Evolutionary conservation across 2,113 vertebrate genomes (phyloP), one percentile per base, ranked within the genome.

Genomic region (Syrmaticus mikado): DNA sequence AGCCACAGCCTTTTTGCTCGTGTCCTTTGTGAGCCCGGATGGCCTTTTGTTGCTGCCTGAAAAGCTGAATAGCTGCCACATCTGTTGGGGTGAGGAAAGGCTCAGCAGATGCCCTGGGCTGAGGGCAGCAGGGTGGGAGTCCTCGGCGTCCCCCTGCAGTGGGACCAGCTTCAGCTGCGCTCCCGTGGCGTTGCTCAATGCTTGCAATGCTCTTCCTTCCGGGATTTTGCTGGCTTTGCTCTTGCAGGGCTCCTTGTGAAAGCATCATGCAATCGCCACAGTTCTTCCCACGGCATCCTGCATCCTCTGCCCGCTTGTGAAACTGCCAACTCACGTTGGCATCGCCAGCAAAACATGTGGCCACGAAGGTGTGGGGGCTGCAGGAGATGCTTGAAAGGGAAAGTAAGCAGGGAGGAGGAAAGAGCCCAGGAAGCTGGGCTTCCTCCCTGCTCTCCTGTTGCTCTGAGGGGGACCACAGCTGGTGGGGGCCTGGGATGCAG

Each of bases 1-100:
- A 96, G 79, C 78, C 78, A 16, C 5, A 87, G 92, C 92, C 34
- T 74, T 86, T 95, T 46, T 93, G 92, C 96, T 89, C 94, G 84
- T 93, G 25, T 94, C 89, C 94, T 98, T 98, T 98, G 97, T 98
- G 95, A 38, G 92, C 76, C 57, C 94, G 79, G 70, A 92, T 96
- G 92, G 92, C 96, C 97, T 97, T 98, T 98, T 98, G 98, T 98
- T 93, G 92, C 77, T 36, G 85, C 93, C 85, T 96, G 95, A 97
- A 97, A 97, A 94, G 92, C 94, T 98, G 97, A 98, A 98, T 98
- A 96, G 97, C 94, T 85, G 97, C 97, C 73, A 95, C 98, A 98
- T 98, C 98, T 98, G 98, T 97, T 84, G 41, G 68, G 76, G 64
- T n/a, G 61, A 94, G 87, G 89, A 93, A 95, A 92, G 77, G 73